phyloP scores from a whole-genome alignment of 2,797 vertebrate species.

The Scyliorhinus canicula region DNA sequence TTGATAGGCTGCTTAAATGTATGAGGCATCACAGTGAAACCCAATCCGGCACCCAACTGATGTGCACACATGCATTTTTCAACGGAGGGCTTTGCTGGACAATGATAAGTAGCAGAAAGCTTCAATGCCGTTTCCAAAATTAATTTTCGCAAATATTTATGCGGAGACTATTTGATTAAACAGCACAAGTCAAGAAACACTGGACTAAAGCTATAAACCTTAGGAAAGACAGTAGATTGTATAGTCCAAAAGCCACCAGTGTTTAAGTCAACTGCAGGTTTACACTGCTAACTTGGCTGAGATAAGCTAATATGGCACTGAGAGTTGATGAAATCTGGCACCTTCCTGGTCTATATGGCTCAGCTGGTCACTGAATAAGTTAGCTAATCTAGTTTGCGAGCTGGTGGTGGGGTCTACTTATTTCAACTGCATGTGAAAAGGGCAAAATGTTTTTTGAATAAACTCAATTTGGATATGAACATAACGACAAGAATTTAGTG shows the following conservation, averaged over 20 bases:
- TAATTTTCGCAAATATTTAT: neutral
- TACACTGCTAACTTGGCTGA: neutral
- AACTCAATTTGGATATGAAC: neutral
- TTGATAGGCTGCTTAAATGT: neutral
- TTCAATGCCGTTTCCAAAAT: neutral
- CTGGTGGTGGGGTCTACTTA: neutral
- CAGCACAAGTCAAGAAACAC: neutral
- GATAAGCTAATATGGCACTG: neutral
- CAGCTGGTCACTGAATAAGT: neutral
- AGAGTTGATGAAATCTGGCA: neutral
- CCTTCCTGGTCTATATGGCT: neutral
- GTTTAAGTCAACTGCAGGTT: neutral
- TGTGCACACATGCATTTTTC: neutral
- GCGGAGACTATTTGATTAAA: neutral
- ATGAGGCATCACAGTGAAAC: neutral
- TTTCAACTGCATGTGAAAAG: neutral
- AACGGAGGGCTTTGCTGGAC: neutral
- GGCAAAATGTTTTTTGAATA: neutral
- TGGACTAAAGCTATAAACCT: neutral
- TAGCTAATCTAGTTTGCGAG: neutral
- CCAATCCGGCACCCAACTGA: neutral
- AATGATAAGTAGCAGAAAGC: neutral
- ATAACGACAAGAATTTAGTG: slow-evolving; percentile 4
- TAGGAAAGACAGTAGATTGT: too few relatives aligned
- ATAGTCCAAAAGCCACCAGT: too few relatives aligned